phyloP scores from a whole-genome alignment of 2,888 invertebrate species.

The Diplolepis rosae region DNA sequence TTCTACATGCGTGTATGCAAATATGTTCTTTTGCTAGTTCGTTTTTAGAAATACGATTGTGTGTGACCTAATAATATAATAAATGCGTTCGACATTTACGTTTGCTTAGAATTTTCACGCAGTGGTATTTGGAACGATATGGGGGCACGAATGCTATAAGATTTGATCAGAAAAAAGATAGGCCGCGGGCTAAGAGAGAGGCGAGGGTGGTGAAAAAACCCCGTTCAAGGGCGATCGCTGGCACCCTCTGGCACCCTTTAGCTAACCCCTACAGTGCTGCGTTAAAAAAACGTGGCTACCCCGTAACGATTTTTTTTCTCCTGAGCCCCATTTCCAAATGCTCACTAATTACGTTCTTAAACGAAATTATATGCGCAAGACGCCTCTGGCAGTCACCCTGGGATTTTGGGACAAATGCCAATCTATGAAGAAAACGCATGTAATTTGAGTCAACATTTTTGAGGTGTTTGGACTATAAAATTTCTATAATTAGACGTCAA shows the following conservation, averaged over 20 bases:
- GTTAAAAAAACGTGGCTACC: conserved; percentile 63
- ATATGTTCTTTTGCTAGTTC: too few species aligned
- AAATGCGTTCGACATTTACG: not conserved
- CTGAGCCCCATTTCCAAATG: conserved; percentile 66
- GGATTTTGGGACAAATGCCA: conserved; percentile 13
- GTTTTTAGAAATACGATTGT: too few species aligned
- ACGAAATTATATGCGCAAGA: conserved; percentile 69
- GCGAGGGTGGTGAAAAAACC: conserved; percentile 56
- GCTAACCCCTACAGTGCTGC: conserved; percentile 44
- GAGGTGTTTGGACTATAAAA: too few species aligned
- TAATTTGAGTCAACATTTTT: not conserved
- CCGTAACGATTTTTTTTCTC: conserved; percentile 63
- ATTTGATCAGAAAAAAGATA: conserved; percentile 57
- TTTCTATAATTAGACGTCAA: too few species aligned
- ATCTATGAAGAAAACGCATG: not conserved
- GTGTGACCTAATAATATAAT: too few species aligned
- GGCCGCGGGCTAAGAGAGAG: conserved; percentile 45
- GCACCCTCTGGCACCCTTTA: conserved; percentile 49
- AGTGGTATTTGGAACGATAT: not conserved
- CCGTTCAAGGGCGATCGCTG: conserved; percentile 51
- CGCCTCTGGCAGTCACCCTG: conserved; percentile 47
- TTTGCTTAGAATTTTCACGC: not conserved
- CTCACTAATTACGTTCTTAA: conserved; percentile 72
- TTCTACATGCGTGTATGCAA: too few species aligned
- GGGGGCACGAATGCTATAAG: conserved; percentile 42